A percentile compares a stretch with the other conserved stretches of the same genome.
Evolutionary conservation across 2,797 vertebrate species (phyloP).

Genomic region (Gadopsis marmoratus): DNA sequence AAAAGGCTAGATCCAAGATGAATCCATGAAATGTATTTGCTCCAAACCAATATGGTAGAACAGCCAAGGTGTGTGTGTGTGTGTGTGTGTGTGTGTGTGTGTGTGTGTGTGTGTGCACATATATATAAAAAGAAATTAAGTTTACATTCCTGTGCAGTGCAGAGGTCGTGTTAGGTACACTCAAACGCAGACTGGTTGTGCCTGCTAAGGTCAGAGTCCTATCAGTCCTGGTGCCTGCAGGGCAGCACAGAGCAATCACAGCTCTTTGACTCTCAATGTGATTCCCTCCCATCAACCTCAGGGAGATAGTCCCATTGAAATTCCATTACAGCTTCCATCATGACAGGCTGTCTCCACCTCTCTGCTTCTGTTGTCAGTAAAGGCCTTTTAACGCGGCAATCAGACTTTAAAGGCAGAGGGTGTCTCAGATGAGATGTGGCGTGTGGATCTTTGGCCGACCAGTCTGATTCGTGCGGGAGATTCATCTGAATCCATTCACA

Average conservation of each 20-base stretch:
- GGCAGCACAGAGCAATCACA: constrained; percentile 73
- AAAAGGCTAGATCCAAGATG: not conserved
- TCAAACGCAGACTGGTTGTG: constrained; percentile 33
- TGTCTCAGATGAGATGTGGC: constrained; percentile 68
- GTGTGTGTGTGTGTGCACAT: no score
- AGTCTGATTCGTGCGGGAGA: constrained; percentile 61
- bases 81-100: no score
- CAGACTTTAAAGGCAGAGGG: constrained; percentile 56
- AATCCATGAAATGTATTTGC: constrained; percentile 8
- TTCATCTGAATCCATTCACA: constrained; percentile 51
- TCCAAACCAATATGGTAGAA: constrained; percentile 6
- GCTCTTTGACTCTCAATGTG: constrained; percentile 71
- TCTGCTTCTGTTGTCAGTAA: constrained; percentile 73
- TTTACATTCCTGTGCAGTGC: constrained; percentile 29
- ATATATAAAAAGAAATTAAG: not conserved
- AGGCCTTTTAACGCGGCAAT: constrained; percentile 77
- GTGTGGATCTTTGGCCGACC: constrained; percentile 51
- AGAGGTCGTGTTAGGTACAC: constrained; percentile 35
- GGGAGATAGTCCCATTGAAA: constrained; percentile 82
- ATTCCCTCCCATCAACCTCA: constrained; percentile 74
- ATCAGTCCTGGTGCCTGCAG: constrained; percentile 62
- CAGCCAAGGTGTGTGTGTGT: not conserved
- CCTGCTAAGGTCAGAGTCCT: constrained; percentile 68
- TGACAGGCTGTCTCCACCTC: constrained; percentile 56
- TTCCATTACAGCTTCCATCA: constrained; percentile 81